Percentiles rank a stretch among this genome's conserved stretches.
Evolutionary conservation across 2,797 vertebrate genomes (phyloP).

Genomic region (Trematomus bernacchii): DNA sequence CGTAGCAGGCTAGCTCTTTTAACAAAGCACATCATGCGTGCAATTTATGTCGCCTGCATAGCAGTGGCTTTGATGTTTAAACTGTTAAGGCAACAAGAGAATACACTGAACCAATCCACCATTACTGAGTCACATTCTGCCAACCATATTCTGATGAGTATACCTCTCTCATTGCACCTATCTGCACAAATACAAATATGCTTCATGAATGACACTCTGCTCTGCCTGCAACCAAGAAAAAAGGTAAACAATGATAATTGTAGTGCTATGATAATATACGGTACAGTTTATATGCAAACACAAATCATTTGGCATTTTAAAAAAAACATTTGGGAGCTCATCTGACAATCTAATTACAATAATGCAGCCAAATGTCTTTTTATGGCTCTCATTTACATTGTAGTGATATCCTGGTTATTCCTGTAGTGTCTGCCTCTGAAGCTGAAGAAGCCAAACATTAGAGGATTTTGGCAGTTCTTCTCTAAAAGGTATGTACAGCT

Average conservation of each 20-base stretch:
- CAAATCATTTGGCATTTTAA: slow-evolving; percentile 48
- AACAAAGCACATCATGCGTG: slow-evolving; percentile 42
- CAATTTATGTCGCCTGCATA: slow-evolving; percentile 35
- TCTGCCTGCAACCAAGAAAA: slow-evolving; percentile 39
- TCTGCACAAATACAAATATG: slow-evolving; percentile 49
- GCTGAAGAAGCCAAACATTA: slow-evolving; percentile 24
- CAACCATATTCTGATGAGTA: slow-evolving; percentile 53
- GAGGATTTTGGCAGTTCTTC: slow-evolving; percentile 40
- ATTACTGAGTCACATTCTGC: slow-evolving; percentile 39
- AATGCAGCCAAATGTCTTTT: slow-evolving; percentile 54
- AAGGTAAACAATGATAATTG: slow-evolving; percentile 55
- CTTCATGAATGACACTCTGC: slow-evolving; percentile 61
- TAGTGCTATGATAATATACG: slow-evolving; percentile 35
- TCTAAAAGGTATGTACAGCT: slow-evolving; percentile 38
- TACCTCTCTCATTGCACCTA: slow-evolving; percentile 34
- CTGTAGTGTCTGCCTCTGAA: slow-evolving; percentile 36
- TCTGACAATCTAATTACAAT: slow-evolving; percentile 62
- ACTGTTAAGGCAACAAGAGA: slow-evolving; percentile 26
- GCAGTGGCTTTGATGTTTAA: slow-evolving; percentile 51
- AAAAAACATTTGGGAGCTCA: slow-evolving; percentile 40
- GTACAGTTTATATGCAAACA: slow-evolving; percentile 48
- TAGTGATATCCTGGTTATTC: slow-evolving; percentile 24
- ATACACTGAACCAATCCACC: slow-evolving; percentile 42
- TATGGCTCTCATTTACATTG: slow-evolving; percentile 52
- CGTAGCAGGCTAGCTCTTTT: slow-evolving; percentile 13